Base-by-base conservation (phyloP, 2,888 invertebrate species). In the Agelastica alni region DNA sequence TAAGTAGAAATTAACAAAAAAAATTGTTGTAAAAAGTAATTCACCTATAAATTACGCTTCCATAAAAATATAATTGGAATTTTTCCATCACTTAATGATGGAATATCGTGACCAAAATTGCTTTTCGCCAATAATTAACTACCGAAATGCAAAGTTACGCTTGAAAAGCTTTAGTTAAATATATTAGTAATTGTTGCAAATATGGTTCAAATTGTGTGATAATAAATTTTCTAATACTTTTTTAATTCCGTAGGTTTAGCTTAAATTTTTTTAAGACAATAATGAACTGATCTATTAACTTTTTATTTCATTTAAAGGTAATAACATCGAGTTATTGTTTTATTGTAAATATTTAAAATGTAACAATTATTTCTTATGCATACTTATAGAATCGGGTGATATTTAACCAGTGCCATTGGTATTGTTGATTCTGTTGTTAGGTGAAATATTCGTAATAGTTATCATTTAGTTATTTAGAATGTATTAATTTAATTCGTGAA, bases 391-490 rank as follows among this genome's bases (percentile, higher is more conserved):
- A 76, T 76, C 77, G 76, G 77, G 77, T 77, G 77, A 77, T 77
- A 77, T 77, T 77, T 77, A 77, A 77, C 75, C 77, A 77, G 77
- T 77, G 77, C 77, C 77, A 77, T 76, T 72, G 75, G 76, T 76
- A 77, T 76, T 77, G 76, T 77, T 77, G 74, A 77, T 75, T 77
- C 71, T 73, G 75, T 76, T 77, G 76, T 77, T 77, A 72, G 75
- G 75, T 75, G 17, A 49, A 66, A 67, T 68, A 73, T 73, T 74
- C 39, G 73, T 76, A 76, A 76, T 75, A 70, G 74, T 76, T 76
- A 70, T 44, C 68, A 69, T 71, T 70, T 72, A 69, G 51, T 66
- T 70, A 69, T 68, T 65, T 73, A 74, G 75, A 74, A 70, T 75
- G 74, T 75, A 74, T 72, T 70, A 72, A 66, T 71, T 64, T 73